Evolutionary conservation across 2,888 invertebrate species (phyloP), one percentile per base, ranked within the genome.

Genomic region (Cordylochernes scorpioides): DNA sequence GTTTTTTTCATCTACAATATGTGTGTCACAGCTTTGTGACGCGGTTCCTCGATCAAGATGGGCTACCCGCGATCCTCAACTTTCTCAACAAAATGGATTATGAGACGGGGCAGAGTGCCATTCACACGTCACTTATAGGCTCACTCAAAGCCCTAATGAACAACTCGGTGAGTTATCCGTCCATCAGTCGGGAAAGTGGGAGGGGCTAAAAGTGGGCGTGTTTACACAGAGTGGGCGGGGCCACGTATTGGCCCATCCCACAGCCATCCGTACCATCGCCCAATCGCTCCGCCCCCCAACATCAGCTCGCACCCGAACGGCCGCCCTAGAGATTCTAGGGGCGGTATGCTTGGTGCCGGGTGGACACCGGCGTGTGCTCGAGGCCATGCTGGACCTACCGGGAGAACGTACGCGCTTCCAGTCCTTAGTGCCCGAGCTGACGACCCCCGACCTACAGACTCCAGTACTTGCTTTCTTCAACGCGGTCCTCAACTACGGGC

Each of bases 391-490:
- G 9, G 74, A 88, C 53, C 86, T 78, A 51, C 84, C 86, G 54
- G 71, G 71, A 41, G 94, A 94, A 55, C 63, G 94, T 28, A 74
- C 84, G 2, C 62, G 94, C 30, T 94, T 94, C 58, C 80, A 78
- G 60, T 61, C 61, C 41, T 43, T n/a, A n/a, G n/a, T n/a, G n/a
- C n/a, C n/a, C n/a, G n/a, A n/a, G n/a, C n/a, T n/a, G n/a, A n/a
- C n/a, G n/a, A n/a, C n/a, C n/a, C n/a, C 88, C 3, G 74, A 74
- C 26, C 58, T 94, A 1, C 86, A 91, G 57, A 88, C 88, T 0
- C 86, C 91, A 16, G 78, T 91, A 39, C 86, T 94, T 86, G 88
- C 86, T 3, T 86, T 94, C 48, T 69, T 94, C 30, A 94, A 94
- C 48, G 91, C 91, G 3, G 77, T 91, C 1, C 60, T 94, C 15